These are phyloP conservation scores for Hermaeophaga mercurialis DNA, from an alignment of 2,888 invertebrate species.

Conservation along the genomic window DNA sequence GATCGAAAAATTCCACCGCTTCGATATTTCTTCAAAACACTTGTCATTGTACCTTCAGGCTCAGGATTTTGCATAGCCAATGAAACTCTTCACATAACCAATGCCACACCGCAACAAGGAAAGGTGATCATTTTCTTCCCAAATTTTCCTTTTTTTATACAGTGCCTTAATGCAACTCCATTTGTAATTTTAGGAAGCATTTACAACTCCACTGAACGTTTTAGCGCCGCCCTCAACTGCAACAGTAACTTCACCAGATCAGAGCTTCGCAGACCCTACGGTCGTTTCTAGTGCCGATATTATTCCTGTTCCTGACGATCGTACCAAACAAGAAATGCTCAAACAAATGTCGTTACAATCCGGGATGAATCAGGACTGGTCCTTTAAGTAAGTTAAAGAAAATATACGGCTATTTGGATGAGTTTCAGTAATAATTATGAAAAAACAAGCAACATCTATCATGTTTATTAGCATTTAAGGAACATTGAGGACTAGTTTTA, in stretches of 20 bases:
- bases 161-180: constrained; percentile 42
- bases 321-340: constrained; percentile 74
- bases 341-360: constrained; percentile 75
- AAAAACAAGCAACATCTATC: too few species aligned
- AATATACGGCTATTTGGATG: too few species aligned
- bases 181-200: constrained; percentile 49
- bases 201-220: constrained; percentile 49
- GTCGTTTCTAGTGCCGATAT: constrained; percentile 34
- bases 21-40: constrained; percentile 76
- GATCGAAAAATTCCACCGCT: constrained; percentile 60
- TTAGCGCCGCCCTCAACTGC: constrained; percentile 40
- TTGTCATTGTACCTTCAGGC: constrained; percentile 78
- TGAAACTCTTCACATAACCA: constrained; percentile 79
- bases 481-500: too few species aligned
- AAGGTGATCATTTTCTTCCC: constrained; percentile 53
- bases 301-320: constrained; percentile 51
- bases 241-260: constrained; percentile 41
- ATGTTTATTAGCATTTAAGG: too few species aligned
- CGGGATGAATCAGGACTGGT: constrained; percentile 83
- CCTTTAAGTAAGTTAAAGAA: constrained; percentile 76
- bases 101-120: constrained; percentile 71
- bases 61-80: constrained; percentile 85
- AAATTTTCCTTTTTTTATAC: too few species aligned
- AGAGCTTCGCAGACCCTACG: constrained; percentile 17
- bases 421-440: too few species aligned